Conservation (phyloP, 2,888 invertebrate genomes). For the Adelphocoris suturalis region DNA sequence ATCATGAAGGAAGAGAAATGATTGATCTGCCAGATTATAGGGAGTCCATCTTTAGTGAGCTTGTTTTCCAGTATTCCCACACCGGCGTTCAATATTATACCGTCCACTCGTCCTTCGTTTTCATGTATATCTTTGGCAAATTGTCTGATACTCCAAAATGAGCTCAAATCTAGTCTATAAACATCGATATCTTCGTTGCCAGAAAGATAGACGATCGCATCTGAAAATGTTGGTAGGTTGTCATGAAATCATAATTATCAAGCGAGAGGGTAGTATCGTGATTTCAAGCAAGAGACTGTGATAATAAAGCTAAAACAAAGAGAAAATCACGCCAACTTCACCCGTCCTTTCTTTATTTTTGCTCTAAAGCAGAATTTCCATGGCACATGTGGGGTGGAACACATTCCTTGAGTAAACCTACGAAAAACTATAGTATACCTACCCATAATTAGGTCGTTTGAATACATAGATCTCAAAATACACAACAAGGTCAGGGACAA, state of each 20-base stretch:
- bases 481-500: too few relatives aligned
- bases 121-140: constrained; percentile 64
- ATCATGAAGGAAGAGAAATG: constrained; percentile 60
- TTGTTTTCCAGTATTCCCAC: constrained; percentile 58
- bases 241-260: background rate
- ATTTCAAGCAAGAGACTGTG: too few relatives aligned
- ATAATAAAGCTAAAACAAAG: too few relatives aligned
- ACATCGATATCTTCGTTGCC: constrained; percentile 68
- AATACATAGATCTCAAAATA: too few relatives aligned
- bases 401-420: too few relatives aligned
- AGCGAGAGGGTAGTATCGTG: too few relatives aligned
- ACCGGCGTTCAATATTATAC: constrained; percentile 63
- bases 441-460: too few relatives aligned
- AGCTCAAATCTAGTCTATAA: constrained; percentile 68
- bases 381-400: too few relatives aligned
- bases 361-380: too few relatives aligned
- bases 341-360: too few relatives aligned
- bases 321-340: too few relatives aligned
- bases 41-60: constrained; percentile 61
- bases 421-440: too few relatives aligned
- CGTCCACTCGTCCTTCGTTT: constrained; percentile 62
- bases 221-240: constrained; percentile 9
- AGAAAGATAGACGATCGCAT: constrained; percentile 51
- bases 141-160: constrained; percentile 68
- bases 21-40: constrained; percentile 69